Evolutionary conservation across 2,113 vertebrate species (phyloP), one percentile per base, ranked within the genome.

Genomic region (Poecilia latipinna): DNA sequence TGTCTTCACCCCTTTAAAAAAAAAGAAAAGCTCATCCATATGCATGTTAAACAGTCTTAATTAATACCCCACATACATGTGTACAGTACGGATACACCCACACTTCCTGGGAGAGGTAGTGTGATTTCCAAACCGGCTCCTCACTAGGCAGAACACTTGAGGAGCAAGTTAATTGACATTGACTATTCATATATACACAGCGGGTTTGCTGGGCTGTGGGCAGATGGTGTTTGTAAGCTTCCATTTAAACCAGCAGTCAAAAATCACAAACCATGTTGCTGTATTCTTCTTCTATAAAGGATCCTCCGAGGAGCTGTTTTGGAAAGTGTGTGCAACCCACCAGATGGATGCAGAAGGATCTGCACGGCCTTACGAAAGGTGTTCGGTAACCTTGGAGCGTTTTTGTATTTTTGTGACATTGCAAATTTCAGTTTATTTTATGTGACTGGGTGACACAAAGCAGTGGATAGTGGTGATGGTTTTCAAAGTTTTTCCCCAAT

Each of bases 11-110:
- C 83, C 85, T 79, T 79, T 89, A 91, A 42, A 35, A 35, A 37
- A 37, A 37, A 37, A 35, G n/a, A 35, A 91, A 87, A 78, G 54
- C 69, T 44, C 26, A 78, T 78, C 74, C 82, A 76, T 82, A 74
- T 65, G 84, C 86, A 91, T 90, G 90, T 91, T 89, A 85, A 90
- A 78, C 71, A 80, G 79, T 66, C 87, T 88, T 87, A 92, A 92
- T 90, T 85, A 90, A 87, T 83, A 85, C 26, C 84, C 71, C 80
- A 77, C 86, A 75, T 80, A 72, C 79, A 71, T 10, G 10, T 11
- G 10, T 78, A 79, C 76, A 63, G 68, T 78, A 81, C 80, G 82
- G 67, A 86, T 77, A 75, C 80, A 80, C 70, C 77, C 76, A 79
- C 88, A 77, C 80, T 87, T 89, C 85, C 88, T 82, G 72, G 61